Evolutionary conservation across 1,140 invertebrate species (phyloP).

Genomic region (Pentalonia nigronervosa): DNA sequence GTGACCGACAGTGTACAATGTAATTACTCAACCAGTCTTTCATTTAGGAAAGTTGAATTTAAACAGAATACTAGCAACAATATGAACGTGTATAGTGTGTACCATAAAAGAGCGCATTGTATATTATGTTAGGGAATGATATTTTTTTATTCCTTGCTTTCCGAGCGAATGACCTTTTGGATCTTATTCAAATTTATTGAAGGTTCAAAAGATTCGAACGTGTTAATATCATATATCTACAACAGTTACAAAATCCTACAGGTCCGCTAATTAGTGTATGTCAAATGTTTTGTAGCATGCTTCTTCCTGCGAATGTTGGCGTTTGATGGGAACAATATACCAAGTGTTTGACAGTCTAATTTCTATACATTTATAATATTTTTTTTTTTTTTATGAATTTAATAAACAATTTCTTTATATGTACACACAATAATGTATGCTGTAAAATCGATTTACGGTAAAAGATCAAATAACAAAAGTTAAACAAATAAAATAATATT

Average conservation of each 20-base stretch:
- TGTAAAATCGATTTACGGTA: neutral
- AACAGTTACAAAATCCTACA: neutral
- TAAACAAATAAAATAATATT: neutral
- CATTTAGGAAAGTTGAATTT: constrained; percentile 12
- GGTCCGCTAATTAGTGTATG: neutral
- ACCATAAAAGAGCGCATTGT: neutral
- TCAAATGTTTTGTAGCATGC: neutral
- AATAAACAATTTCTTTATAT: neutral
- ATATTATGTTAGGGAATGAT: neutral
- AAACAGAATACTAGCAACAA: neutral
- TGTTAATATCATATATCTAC: neutral
- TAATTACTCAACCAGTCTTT: constrained; percentile 29
- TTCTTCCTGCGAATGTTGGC: neutral
- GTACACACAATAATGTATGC: too few relatives aligned
- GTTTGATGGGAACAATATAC: neutral
- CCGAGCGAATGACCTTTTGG: neutral
- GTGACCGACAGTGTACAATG: neutral
- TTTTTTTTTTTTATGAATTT: neutral
- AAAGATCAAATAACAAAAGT: neutral
- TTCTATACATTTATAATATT: neutral
- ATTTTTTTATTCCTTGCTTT: neutral
- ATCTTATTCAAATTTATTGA: neutral
- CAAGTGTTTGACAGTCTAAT: neutral
- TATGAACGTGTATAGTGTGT: neutral
- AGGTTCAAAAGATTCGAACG: neutral